phyloP scores from a whole-genome alignment of 1,140 invertebrate species.

The Brachionus angularis region DNA sequence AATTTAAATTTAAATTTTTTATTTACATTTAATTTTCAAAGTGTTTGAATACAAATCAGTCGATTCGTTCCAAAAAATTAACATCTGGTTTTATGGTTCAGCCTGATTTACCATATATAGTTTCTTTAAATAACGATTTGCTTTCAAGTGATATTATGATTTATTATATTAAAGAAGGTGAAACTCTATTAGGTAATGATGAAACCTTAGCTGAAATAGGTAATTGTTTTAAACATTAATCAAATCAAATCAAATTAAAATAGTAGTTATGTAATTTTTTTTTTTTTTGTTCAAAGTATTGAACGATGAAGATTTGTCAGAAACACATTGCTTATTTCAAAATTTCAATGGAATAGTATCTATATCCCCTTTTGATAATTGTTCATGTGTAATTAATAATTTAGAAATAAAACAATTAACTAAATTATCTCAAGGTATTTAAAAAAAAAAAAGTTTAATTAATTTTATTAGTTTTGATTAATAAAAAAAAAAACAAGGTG shows the following conservation, averaged over 20 bases:
- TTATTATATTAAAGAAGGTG: conserved; percentile 34
- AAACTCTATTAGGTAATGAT: conserved; percentile 15
- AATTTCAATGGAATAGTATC: conserved; percentile 3
- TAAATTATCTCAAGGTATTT: conserved; percentile 14
- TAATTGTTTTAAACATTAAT: not conserved
- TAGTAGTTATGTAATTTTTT: no score
- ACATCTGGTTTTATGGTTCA: conserved; percentile 20
- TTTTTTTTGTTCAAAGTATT: conserved; percentile 13
- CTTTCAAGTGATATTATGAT: conserved; percentile 26
- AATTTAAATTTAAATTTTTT: no score
- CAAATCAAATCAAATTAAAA: not conserved
- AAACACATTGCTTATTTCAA: conserved; percentile 30
- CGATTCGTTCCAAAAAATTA: conserved; percentile 6
- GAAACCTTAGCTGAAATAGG: conserved; percentile 17
- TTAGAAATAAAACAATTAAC: not conserved
- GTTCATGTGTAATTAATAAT: not conserved
- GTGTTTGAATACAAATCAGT: conserved; percentile 9
- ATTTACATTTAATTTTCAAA: no score
- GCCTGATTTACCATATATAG: conserved; percentile 35
- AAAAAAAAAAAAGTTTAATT: not conserved
- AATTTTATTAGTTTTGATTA: not conserved
- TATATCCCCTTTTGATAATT: not conserved
- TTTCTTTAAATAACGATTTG: conserved; percentile 8
- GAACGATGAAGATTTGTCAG: conserved; percentile 24
- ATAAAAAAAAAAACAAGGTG: conserved; percentile 59